Conservation (phyloP, 2,113 vertebrate genomes). For the Tragelaphus buxtoni region DNA sequence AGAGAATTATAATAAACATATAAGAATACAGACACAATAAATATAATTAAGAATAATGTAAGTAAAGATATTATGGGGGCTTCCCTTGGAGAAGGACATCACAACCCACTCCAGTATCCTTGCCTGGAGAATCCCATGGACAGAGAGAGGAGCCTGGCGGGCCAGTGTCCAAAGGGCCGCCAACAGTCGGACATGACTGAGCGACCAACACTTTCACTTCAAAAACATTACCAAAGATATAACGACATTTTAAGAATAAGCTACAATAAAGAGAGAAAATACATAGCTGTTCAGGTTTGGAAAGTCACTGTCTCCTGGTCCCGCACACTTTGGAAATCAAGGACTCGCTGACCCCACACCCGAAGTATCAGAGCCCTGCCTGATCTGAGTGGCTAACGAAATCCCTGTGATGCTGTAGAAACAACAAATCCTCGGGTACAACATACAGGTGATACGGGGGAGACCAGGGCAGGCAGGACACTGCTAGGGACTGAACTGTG, state of each 20-base stretch:
- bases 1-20: not conserved
- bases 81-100: not conserved
- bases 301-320: not conserved
- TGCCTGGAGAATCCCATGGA: not conserved
- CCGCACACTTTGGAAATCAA: accelerated
- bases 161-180: accelerated
- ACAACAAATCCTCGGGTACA: not conserved
- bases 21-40: not conserved
- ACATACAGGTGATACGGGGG: accelerated
- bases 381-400: accelerated
- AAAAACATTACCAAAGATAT: not conserved
- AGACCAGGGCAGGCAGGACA: too few relatives aligned
- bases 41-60: not conserved
- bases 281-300: not conserved
- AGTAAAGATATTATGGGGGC: not conserved
- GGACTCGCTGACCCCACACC: accelerated
- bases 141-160: not conserved
- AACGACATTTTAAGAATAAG: not conserved
- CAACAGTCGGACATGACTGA: not conserved
- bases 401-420: accelerated
- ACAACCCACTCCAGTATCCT: not conserved
- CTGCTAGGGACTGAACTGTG: accelerated
- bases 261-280: not conserved
- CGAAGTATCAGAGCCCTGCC: accelerated
- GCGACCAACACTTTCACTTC: not conserved